Percentiles rank a stretch among this genome's conserved stretches.
Evolutionary conservation across 2,888 invertebrate genomes (phyloP).

Genomic region (Drosophila merina): DNA sequence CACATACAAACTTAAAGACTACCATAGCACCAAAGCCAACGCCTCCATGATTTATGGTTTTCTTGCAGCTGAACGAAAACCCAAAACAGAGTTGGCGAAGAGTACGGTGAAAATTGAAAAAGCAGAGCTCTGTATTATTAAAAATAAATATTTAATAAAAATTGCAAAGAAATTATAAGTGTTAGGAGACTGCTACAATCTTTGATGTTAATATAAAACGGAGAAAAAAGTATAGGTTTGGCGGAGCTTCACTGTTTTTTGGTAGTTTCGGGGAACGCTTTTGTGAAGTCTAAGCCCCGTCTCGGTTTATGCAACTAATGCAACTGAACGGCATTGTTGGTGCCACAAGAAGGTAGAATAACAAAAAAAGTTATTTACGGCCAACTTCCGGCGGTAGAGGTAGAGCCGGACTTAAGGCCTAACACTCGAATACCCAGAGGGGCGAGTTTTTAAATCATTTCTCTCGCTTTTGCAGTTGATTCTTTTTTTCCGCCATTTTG

Average conservation of each 20-base stretch:
- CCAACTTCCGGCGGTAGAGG: constrained; percentile 34
- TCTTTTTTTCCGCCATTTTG: constrained; percentile 49
- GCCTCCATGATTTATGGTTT: constrained; percentile 65
- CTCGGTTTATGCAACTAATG: constrained; percentile 69
- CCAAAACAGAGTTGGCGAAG: constrained; percentile 1
- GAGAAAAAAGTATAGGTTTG: no score
- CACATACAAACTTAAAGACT: constrained; percentile 8
- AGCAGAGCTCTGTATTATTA: not conserved
- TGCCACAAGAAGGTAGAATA: constrained; percentile 9
- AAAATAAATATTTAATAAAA: not conserved
- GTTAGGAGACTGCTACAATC: no score
- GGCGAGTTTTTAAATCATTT: constrained; percentile 66
- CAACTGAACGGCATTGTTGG: constrained; percentile 48
- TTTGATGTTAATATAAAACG: no score
- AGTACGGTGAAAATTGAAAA: not conserved
- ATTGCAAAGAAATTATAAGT: no score
- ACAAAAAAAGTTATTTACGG: constrained; percentile 68
- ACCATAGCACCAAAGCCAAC: constrained; percentile 28
- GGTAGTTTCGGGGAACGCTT: constrained; percentile 43
- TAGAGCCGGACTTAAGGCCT: constrained; percentile 35
- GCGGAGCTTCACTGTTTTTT: not conserved
- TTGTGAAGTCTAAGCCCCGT: constrained; percentile 41
- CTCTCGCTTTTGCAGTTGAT: constrained; percentile 31
- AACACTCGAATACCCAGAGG: constrained; percentile 27
- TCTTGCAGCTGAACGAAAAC: constrained; percentile 13